phyloP scores from a whole-genome alignment of 2,888 invertebrate species.

The Thelaira solivaga region DNA sequence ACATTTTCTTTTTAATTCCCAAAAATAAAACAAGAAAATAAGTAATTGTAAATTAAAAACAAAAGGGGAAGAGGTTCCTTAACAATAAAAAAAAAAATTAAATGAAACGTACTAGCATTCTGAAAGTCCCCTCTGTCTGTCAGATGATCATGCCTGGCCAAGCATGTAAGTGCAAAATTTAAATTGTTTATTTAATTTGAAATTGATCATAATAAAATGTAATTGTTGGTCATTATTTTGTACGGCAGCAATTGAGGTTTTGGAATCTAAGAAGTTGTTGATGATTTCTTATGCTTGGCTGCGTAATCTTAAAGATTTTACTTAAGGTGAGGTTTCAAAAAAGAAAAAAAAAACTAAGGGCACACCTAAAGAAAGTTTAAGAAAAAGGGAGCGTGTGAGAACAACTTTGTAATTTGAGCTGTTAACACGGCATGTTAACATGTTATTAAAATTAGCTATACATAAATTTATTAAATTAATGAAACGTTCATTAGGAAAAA shows the following conservation, averaged over 20 bases:
- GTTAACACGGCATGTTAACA: conserved; percentile 43
- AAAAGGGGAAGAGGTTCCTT: neutral
- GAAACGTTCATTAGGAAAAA: too few relatives aligned
- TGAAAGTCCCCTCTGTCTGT: neutral
- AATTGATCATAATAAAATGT: conserved; percentile 54
- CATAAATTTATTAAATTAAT: too few relatives aligned
- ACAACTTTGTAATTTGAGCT: conserved; percentile 43
- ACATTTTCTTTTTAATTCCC: too few relatives aligned
- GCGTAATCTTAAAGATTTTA: conserved; percentile 23
- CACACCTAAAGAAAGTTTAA: conserved; percentile 23
- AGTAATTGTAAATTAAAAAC: conserved; percentile 18
- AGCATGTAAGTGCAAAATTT: conserved; percentile 61
- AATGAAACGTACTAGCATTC: neutral
- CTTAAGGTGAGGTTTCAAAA: conserved; percentile 40
- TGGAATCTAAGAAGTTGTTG: neutral
- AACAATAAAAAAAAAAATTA: neutral
- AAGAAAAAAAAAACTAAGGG: neutral
- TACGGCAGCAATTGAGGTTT: conserved; percentile 49
- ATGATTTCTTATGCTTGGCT: conserved; percentile 12
- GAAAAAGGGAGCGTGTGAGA: conserved; percentile 62
- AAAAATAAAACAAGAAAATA: neutral
- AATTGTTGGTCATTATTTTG: conserved; percentile 45
- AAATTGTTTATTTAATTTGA: conserved; percentile 60
- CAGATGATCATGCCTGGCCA: conserved; percentile 38
- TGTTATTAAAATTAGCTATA: conserved; percentile 7